A percentile compares a stretch with the other conserved stretches of the same genome.
Evolutionary conservation across 2,888 invertebrate genomes (phyloP).

Genomic region (Tupiocoris notatus): DNA sequence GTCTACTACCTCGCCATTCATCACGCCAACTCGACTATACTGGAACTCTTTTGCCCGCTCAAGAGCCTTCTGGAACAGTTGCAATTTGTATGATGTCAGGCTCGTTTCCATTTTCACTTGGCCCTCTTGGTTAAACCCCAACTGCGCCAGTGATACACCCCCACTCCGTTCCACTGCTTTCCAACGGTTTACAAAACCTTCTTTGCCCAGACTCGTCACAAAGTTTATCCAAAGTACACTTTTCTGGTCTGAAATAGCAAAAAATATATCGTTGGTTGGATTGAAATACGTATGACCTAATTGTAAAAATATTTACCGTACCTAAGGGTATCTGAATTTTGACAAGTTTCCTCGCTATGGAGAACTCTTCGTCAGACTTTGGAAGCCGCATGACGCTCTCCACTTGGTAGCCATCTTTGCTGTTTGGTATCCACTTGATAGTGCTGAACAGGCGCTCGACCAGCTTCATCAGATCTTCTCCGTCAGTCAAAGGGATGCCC

Average conservation of each 20-base stretch:
- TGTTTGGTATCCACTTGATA: background rate
- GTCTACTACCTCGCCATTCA: constrained; percentile 21
- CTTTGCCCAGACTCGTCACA: constrained; percentile 9
- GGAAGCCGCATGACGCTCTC: background rate
- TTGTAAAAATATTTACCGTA: background rate
- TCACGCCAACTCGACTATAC: constrained; percentile 17
- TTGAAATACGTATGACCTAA: too few species aligned
- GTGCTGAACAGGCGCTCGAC: background rate
- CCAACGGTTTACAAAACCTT: constrained; percentile 14
- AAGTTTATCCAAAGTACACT: constrained; percentile 23
- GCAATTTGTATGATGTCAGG: constrained; percentile 13
- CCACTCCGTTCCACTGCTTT: constrained; percentile 8
- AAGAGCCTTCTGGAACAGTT: constrained; percentile 13
- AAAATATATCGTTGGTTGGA: too few species aligned
- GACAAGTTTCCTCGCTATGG: background rate
- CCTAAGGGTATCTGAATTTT: background rate
- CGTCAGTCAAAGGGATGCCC: constrained; percentile 1
- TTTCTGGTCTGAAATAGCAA: background rate
- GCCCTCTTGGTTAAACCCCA: background rate
- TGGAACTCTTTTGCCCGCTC: constrained; percentile 13
- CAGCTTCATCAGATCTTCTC: constrained; percentile 4
- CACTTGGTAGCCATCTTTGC: background rate
- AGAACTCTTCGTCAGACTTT: constrained; percentile 14
- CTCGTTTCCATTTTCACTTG: constrained; percentile 5
- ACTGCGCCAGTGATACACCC: background rate